These are phyloP conservation scores for Metalampra italica DNA, from an alignment of 2,888 invertebrate genomes.

Conservation along the genomic window DNA sequence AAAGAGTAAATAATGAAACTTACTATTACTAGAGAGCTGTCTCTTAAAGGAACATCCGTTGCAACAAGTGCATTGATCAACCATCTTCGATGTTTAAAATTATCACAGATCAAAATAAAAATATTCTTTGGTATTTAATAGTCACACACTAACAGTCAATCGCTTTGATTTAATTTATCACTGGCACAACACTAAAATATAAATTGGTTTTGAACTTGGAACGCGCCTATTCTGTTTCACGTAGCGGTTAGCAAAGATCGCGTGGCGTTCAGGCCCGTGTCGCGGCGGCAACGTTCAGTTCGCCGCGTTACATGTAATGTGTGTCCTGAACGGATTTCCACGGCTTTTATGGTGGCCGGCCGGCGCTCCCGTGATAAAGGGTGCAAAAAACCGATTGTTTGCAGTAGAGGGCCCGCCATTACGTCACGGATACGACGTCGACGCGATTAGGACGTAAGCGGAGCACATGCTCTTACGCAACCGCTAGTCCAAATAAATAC, in stretches of 20 bases:
- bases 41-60: conserved; percentile 47
- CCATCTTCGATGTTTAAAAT: conserved; percentile 41
- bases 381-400: conserved; percentile 76
- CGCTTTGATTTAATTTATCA: conserved; percentile 19
- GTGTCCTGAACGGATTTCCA: conserved; percentile 73
- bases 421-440: conserved; percentile 69
- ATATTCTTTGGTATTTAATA: conserved; percentile 25
- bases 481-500: conserved; percentile 69
- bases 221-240: conserved; percentile 18
- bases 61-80: conserved; percentile 44
- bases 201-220: conserved; percentile 1
- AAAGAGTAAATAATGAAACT: neutral
- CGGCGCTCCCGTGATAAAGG: conserved; percentile 71
- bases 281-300: conserved; percentile 63
- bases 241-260: conserved; percentile 3
- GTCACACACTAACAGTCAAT: conserved; percentile 25
- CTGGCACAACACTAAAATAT: conserved; percentile 37
- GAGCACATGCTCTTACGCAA: conserved; percentile 64
- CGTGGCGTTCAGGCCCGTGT: conserved; percentile 41
- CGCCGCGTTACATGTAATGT: conserved; percentile 69
- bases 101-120: conserved; percentile 53
- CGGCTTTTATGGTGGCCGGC: conserved; percentile 68
- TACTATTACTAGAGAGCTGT: conserved; percentile 28
- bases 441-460: conserved; percentile 52
- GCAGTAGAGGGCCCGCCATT: conserved; percentile 61